phyloP scores from a whole-genome alignment of 2,888 invertebrate genomes.

The Acanthococcus lagerstroemiae region DNA sequence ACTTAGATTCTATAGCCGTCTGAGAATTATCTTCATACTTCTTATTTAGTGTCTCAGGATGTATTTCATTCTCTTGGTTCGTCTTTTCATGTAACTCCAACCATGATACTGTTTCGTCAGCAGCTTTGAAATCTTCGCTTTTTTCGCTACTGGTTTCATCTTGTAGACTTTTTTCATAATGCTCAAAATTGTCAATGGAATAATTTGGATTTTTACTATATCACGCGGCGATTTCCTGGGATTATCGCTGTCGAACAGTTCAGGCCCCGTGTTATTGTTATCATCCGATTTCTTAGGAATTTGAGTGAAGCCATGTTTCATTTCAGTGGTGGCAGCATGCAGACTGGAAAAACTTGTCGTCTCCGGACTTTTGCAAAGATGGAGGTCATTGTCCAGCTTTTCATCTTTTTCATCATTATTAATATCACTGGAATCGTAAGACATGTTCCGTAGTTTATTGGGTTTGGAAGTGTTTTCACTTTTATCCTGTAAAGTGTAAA shows the following conservation, averaged over 20 bases:
- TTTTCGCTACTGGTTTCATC: conserved; percentile 8
- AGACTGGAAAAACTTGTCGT: neutral
- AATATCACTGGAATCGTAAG: too few species aligned
- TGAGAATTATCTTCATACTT: neutral
- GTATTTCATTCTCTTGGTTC: conserved; percentile 5
- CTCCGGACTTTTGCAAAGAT: neutral
- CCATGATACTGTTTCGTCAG: conserved; percentile 19
- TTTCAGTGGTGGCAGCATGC: neutral
- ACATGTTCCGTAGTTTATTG: too few species aligned
- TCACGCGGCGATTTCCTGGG: too few species aligned
- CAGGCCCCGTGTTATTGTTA: neutral
- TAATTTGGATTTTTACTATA: too few species aligned
- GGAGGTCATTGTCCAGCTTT: neutral
- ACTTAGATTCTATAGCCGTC: too few species aligned
- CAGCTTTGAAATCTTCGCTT: neutral
- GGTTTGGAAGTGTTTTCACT: too few species aligned
- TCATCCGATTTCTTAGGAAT: neutral
- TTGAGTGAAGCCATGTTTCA: neutral
- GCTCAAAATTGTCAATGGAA: conserved; percentile 1
- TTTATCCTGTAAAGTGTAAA: neutral
- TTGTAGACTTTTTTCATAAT: neutral
- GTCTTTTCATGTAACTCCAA: conserved; percentile 19
- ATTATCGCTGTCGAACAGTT: neutral
- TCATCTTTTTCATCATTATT: neutral
- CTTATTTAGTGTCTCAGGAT: neutral